Base-by-base conservation (phyloP, 2,797 vertebrate species). In the Anas acuta region DNA sequence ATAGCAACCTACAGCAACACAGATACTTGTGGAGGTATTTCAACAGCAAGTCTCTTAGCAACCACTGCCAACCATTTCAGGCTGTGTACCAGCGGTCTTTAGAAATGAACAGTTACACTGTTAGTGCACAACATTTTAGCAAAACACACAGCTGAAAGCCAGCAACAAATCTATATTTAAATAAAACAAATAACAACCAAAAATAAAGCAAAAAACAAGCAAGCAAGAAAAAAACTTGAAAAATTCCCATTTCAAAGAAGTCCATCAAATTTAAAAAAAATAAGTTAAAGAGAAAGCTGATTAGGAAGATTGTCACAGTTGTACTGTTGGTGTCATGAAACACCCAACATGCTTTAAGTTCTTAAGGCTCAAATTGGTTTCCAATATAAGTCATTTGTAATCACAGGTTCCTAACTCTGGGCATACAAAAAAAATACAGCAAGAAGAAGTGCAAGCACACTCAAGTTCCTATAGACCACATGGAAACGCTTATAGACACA, bases 21-120 rank as follows among this genome's bases (percentile, higher is more conserved):
- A 93, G 95, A 96, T 94, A 95, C 89, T 96, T 93, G 92, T 75
- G 66, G 89, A 83, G 92, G 93, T 87, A 96, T 92, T 92, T 97
- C 92, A 97, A 95, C 64, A 92, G 75, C 95, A 93, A 85, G 96
- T 97, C 93, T 98, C 97, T 96, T 98, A 97, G 97, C 97, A 98
- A 98, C 97, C 94, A 93, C 56, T 87, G 93, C 94, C 95, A 95
- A 95, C 95, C 93, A 94, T 95, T 96, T 95, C 95, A 90, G 92
- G 94, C 57, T 76, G 64, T 92, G 71, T 84, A 94, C 92, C 95
- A 89, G 76, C 88, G 95, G 73, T 81, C 70, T 96, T 96, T 74
- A 90, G 72, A 96, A 97, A 96, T 62, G 61, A 69, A 89, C 86
- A 94, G 75, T 78, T 87, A 89, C 32, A 80, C 80, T 82, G 57